Conservation (phyloP, 1,140 invertebrate species). For the Leptoteleia sp. region DNA sequence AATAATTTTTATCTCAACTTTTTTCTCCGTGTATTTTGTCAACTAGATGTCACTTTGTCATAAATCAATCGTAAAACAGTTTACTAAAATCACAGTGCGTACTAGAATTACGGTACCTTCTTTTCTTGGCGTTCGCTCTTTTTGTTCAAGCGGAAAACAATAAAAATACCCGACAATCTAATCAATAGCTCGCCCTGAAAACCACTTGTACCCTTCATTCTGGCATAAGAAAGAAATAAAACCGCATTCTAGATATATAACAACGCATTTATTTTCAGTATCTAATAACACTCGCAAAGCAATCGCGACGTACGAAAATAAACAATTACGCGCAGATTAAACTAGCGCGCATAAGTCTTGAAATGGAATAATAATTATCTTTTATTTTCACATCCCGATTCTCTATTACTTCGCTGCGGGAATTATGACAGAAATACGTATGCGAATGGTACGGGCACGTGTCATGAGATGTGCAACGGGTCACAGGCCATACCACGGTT, state of each 20-base stretch:
- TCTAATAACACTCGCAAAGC: conserved; percentile 48
- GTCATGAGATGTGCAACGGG: conserved; percentile 68
- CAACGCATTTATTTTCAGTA: conserved; percentile 46
- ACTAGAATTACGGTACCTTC: too few relatives aligned
- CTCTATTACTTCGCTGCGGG: conserved; percentile 67
- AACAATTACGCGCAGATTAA: conserved; percentile 49
- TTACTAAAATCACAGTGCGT: too few relatives aligned
- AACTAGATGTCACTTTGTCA: too few relatives aligned
- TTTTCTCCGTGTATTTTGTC: too few relatives aligned
- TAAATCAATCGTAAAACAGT: too few relatives aligned
- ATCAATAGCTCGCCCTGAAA: not conserved
- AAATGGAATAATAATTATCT: conserved; percentile 69
- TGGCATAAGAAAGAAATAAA: not conserved
- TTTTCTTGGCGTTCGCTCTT: too few relatives aligned
- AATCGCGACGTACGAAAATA: conserved; percentile 39
- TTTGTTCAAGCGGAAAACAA: too few relatives aligned
- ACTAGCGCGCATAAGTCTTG: conserved; percentile 34
- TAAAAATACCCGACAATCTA: conserved; percentile 1
- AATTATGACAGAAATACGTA: conserved; percentile 67
- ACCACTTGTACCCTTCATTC: conserved; percentile 18
- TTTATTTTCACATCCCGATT: conserved; percentile 66
- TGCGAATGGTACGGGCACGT: conserved; percentile 67
- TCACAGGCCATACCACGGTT: conserved; percentile 72
- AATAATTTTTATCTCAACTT: too few relatives aligned
- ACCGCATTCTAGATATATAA: conserved; percentile 29